Conservation (phyloP, 2,888 invertebrate species). For the Andrena fulva region DNA sequence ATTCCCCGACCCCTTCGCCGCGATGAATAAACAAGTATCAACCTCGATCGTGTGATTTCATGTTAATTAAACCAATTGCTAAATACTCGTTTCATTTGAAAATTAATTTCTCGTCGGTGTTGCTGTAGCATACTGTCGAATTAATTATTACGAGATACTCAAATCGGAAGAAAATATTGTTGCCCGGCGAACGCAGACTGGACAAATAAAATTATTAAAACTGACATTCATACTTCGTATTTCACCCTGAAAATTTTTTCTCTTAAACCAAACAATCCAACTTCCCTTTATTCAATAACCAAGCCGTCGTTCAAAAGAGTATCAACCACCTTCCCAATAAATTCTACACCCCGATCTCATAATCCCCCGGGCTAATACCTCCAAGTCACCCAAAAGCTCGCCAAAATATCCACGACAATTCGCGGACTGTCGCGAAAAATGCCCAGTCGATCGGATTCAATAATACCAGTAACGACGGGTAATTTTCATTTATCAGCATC, state of each 20-base stretch:
- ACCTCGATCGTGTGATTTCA: background rate
- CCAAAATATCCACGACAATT: background rate
- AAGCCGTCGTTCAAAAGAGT: too few relatives aligned
- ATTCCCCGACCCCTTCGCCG: background rate
- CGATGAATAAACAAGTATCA: background rate
- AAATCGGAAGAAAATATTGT: too few relatives aligned
- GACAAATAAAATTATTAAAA: too few relatives aligned
- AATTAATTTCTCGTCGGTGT: background rate
- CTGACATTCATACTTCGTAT: too few relatives aligned
- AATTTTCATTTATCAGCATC: constrained; percentile 21
- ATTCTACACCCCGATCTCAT: background rate
- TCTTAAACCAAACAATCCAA: too few relatives aligned
- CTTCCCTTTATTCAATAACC: too few relatives aligned
- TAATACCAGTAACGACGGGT: background rate
- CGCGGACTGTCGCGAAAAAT: background rate
- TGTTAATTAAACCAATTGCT: background rate
- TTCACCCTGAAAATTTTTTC: too few relatives aligned
- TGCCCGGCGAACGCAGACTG: too few relatives aligned
- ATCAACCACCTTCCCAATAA: too few relatives aligned
- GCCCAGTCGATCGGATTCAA: background rate
- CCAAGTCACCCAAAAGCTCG: background rate
- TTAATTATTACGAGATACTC: background rate
- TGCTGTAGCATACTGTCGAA: background rate
- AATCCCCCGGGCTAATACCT: background rate
- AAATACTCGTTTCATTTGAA: background rate